Evolutionary conservation across 2,797 vertebrate genomes (phyloP).

Genomic region (Paedocypris micromegethes): DNA sequence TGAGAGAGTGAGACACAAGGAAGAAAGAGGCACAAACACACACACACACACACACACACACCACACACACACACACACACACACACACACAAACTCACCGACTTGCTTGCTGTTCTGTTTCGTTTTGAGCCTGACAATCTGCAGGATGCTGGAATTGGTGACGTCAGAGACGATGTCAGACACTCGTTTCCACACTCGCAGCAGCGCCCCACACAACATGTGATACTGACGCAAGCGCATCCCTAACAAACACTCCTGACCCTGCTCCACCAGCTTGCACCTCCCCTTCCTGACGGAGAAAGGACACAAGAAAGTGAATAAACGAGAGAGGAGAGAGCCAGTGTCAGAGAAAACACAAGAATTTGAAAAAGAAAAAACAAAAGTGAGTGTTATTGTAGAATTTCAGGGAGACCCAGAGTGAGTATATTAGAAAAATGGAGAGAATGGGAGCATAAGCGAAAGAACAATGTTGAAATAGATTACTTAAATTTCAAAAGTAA

Average conservation of each 20-base stretch:
- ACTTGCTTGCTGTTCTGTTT: slow-evolving; percentile 98
- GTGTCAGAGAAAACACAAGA: too few species aligned
- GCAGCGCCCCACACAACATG: slow-evolving; percentile 89
- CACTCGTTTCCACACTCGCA: slow-evolving; percentile 90
- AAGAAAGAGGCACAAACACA: too few species aligned
- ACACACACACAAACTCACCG: slow-evolving; percentile 66
- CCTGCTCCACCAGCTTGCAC: slow-evolving; percentile 84
- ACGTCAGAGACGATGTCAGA: slow-evolving; percentile 86
- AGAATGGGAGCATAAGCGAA: too few species aligned
- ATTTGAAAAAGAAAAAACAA: too few species aligned
- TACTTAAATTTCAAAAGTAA: too few species aligned
- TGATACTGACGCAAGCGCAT: slow-evolving; percentile 92
- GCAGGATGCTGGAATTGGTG: slow-evolving; percentile 89
- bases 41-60: not conserved
- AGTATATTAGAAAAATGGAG: too few species aligned
- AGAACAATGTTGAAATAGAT: too few species aligned
- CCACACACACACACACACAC: too few species aligned
- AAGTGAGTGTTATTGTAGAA: too few species aligned
- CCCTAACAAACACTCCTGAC: slow-evolving; percentile 85
- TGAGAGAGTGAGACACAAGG: too few species aligned
- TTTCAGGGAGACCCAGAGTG: too few species aligned
- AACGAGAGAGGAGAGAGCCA: too few species aligned
- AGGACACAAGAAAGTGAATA: not conserved
- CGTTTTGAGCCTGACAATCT: slow-evolving; percentile 95
- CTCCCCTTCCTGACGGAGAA: slow-evolving; percentile 74